Conservation (phyloP, 2,888 invertebrate genomes). For the Tachina grossa region DNA sequence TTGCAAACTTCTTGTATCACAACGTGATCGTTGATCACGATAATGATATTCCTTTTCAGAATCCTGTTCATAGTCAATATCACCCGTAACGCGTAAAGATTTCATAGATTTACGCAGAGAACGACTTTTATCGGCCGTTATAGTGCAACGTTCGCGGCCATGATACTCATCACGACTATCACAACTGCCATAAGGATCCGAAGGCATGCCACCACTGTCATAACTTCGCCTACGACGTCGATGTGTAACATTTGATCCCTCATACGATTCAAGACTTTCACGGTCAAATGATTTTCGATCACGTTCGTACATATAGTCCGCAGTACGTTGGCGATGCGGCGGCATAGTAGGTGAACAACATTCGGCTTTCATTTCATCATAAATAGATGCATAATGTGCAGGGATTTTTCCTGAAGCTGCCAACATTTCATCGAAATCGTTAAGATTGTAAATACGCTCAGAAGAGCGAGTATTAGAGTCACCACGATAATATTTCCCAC, state of each 20-base stretch:
- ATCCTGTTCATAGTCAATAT: slow-evolving; percentile 84
- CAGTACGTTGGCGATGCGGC: slow-evolving; percentile 60
- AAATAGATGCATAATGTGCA: slow-evolving; percentile 64
- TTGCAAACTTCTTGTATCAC: slow-evolving; percentile 80
- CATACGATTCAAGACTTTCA: slow-evolving; percentile 82
- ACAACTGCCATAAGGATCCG: slow-evolving; percentile 82
- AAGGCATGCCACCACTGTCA: slow-evolving; percentile 78
- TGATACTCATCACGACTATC: slow-evolving; percentile 82
- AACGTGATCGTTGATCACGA: slow-evolving; percentile 72
- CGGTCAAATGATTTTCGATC: slow-evolving; percentile 82
- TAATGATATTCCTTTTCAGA: slow-evolving; percentile 83
- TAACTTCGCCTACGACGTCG: slow-evolving; percentile 80
- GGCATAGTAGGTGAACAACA: slow-evolving; percentile 69
- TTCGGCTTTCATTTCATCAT: slow-evolving; percentile 71
- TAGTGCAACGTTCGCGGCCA: slow-evolving; percentile 80
- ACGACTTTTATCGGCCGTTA: slow-evolving; percentile 77
- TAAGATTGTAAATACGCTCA: slow-evolving; percentile 81
- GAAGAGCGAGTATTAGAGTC: slow-evolving; percentile 74
- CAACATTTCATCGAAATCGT: slow-evolving; percentile 76
- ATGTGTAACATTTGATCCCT: slow-evolving; percentile 76
- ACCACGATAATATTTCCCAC: slow-evolving; percentile 80
- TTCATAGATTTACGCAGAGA: slow-evolving; percentile 81
- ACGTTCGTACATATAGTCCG: slow-evolving; percentile 81
- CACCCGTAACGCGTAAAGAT: slow-evolving; percentile 78
- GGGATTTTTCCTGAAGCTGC: slow-evolving; percentile 70